Base-by-base conservation (phyloP, 2,888 invertebrate species). In the Melinaea marsaeus region DNA sequence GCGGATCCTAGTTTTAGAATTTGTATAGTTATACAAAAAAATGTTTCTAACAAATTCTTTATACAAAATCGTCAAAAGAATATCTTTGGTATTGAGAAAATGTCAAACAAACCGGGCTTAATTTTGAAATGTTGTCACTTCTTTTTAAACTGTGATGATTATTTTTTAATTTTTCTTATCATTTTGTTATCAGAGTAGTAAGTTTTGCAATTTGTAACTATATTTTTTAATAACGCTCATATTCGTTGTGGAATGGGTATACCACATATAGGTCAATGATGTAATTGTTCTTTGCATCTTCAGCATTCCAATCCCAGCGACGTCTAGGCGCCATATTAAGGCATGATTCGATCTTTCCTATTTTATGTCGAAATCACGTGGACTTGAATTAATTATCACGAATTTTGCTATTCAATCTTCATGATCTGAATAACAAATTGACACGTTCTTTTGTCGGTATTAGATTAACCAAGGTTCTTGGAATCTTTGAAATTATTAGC, bases 301-400 rank as follows among this genome's bases (percentile, higher is more conserved):
- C 55, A 68, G 75, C 80, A 80, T 84, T 80, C 79, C 74, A 75
- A 75, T 74, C 74, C 73, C 71, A 72, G 76, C 78, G 83, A 71
- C 80, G 73, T 60, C 68, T 64, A 70, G 83, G 82, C 83, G 83
- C 85, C 85, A 63, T 35, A 46, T 56, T 54, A 71, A 80, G 77
- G 79, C 84, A 62, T 47, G 71, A 66, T 73, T 65, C 74, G 78
- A 78, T 80, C 81, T 81, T 78, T 74, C 74, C 70, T 67, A 64
- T 59, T 67, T 72, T 70, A 66, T 70, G 66, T 58, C 65, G 58
- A 61, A 56, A 62, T 70, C 66, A 63, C 61, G 68, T 65, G 65
- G 67, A 67, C 62, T 55, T 66, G 66, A 59, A 65, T 64, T 67
- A 58, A 62, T 69, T 70, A 67, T 66, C 46, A 65, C 58, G 60